These are phyloP conservation scores for Cosmopolites sordidus DNA, from an alignment of 2,888 invertebrate species.

Conservation along the genomic window DNA sequence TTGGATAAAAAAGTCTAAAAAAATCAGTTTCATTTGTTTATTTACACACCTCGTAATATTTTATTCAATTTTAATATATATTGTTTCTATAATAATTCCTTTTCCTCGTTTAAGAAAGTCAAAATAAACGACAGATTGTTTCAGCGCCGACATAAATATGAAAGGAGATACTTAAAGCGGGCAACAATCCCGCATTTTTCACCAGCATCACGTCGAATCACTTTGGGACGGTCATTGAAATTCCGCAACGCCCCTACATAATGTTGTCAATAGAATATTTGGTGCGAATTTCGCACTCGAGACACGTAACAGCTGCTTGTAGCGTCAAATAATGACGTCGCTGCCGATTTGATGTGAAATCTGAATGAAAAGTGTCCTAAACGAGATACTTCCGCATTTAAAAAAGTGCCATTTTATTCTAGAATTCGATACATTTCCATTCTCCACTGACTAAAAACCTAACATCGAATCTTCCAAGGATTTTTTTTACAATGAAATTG, in stretches of 20 bases:
- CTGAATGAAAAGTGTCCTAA: conserved; percentile 46
- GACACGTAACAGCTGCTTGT: conserved; percentile 44
- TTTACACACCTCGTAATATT: too few species aligned
- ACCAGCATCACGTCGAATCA: conserved; percentile 19
- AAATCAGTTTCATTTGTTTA: too few species aligned
- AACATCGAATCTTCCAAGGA: too few species aligned
- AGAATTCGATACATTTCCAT: too few species aligned
- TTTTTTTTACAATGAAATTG: too few species aligned
- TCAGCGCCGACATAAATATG: conserved; percentile 2
- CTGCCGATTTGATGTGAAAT: conserved; percentile 40
- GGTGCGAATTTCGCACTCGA: conserved; percentile 28
- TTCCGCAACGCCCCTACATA: conserved; percentile 24
- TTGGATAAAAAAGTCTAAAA: too few species aligned
- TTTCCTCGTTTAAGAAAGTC: too few species aligned
- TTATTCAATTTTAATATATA: too few species aligned
- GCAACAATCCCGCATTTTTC: conserved; percentile 4
- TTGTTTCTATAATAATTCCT: too few species aligned
- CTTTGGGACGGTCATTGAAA: conserved; percentile 25
- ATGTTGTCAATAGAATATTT: conserved; percentile 45
- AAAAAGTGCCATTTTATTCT: not conserved
- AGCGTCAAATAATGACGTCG: conserved; percentile 43
- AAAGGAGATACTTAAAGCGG: not conserved
- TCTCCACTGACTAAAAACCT: too few species aligned
- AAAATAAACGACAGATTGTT: not conserved
- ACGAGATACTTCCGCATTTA: conserved; percentile 39